phyloP scores from a whole-genome alignment of 2,113 vertebrate species.

The Phainopepla nitens region DNA sequence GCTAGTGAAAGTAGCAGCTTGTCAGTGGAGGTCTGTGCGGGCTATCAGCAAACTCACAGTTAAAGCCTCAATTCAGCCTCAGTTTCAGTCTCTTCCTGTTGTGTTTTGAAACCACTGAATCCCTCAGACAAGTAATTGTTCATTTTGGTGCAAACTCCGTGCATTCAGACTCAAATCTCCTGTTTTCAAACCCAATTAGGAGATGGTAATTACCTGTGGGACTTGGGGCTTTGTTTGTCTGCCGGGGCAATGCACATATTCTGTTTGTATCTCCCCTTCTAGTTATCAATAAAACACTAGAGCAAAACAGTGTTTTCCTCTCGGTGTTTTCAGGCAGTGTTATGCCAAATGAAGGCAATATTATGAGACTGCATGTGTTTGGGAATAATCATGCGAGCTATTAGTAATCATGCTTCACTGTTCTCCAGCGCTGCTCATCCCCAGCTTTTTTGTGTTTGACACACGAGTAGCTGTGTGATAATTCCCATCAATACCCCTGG shows the following conservation, averaged over 20 bases:
- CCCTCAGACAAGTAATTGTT: slow-evolving; percentile 32
- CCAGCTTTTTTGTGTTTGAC: background rate
- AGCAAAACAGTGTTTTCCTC: slow-evolving; percentile 58
- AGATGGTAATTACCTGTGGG: slow-evolving; percentile 76
- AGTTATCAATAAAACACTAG: slow-evolving; percentile 59
- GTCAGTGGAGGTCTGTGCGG: background rate
- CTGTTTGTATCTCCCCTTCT: slow-evolving; percentile 51
- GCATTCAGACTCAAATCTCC: slow-evolving; percentile 51
- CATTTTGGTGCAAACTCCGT: slow-evolving; percentile 29
- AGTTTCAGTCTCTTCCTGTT: background rate
- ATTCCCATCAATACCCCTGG: background rate
- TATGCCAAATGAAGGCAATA: slow-evolving; percentile 31
- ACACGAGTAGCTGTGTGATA: background rate
- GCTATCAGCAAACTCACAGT: background rate
- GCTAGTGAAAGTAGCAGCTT: background rate
- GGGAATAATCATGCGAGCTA: slow-evolving; percentile 29
- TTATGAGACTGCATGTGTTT: background rate
- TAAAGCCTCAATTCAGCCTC: background rate
- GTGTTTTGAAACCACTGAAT: slow-evolving; percentile 17
- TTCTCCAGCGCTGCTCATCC: background rate
- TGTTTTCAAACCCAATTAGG: slow-evolving; percentile 76
- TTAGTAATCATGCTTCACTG: background rate
- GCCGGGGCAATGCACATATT: slow-evolving; percentile 19
- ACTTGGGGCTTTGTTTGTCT: slow-evolving; percentile 63
- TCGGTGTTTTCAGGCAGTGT: background rate